Base-by-base conservation (phyloP, 2,888 invertebrate genomes). In the Mimumesa dahlbomi region DNA sequence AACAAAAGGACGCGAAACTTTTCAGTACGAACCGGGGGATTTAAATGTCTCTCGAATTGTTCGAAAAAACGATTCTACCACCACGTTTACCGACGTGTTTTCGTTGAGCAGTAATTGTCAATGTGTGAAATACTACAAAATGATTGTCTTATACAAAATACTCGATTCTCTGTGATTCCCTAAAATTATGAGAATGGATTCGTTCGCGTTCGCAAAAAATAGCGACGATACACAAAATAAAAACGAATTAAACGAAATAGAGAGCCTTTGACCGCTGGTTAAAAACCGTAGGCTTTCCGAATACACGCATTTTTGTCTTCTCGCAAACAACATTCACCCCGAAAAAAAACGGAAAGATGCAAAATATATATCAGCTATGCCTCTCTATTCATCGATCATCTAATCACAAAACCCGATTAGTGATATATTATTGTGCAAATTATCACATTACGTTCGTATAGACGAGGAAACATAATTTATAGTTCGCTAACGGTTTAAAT, bases 351-450 rank as follows among this genome's bases (percentile, higher is more conserved):
- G 22, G 7, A 53, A 69, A 34, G 56, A 62, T 54, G 48, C 52
- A 45, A 71, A 64, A 66, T 65, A 59, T n/a, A n/a, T 53, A 62
- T 53, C 16, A 19, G 38, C 31, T 53, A 54, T 21, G 42, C 34
- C 13, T 48, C 46, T 56, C 9, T 11, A 50, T 50, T 43, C 45
- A 57, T 29, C 53, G 22, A 36, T 58, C 43, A 31, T 48, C 31
- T 29, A 49, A 66, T 71, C 61, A 54, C 16, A 70, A 62, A 59
- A 57, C 40, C 36, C 46, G 38, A 61, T 63, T 31, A 57, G 45
- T 11, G 11, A 61, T 56, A 22, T 46, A 34, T 73, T 80, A 77
- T 79, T 77, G 64, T 80, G 73, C 66, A 61, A 69, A 75, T 75
- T 79, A 80, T 79, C 73, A 77, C 80, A 80, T 73, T 49, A 58